phyloP scores from a whole-genome alignment of 2,113 vertebrate species.

The Xiphophorus couchianus region DNA sequence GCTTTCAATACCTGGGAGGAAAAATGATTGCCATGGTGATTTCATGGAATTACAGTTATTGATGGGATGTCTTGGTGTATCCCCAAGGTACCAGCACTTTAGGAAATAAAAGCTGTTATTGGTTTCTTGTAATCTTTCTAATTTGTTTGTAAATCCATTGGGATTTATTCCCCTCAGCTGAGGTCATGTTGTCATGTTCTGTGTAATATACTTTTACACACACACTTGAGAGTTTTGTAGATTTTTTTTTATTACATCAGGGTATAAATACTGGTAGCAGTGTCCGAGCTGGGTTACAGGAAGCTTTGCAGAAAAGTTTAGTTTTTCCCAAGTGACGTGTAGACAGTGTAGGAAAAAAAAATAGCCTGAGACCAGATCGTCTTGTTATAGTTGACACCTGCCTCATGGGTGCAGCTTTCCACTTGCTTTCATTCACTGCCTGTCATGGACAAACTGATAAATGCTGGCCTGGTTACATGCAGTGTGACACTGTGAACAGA shows the following conservation, averaged over 20 bases:
- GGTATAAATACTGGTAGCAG: slow-evolving; percentile 1
- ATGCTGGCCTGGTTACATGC: too few species aligned
- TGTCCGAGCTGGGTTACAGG: slow-evolving; percentile 9
- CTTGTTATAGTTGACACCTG: background rate
- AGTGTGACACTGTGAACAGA: too few species aligned
- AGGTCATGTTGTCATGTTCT: slow-evolving; percentile 20
- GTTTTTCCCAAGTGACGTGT: slow-evolving; percentile 10
- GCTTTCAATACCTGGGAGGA: slow-evolving; percentile 16
- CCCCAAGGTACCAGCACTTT: slow-evolving; percentile 11
- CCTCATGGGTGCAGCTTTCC: background rate
- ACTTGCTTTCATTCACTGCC: background rate
- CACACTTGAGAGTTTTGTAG: slow-evolving; percentile 23
- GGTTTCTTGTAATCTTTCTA: slow-evolving; percentile 29
- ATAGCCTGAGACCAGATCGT: background rate
- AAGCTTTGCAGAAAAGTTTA: background rate
- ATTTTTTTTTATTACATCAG: slow-evolving; percentile 49
- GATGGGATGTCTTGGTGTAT: slow-evolving; percentile 19
- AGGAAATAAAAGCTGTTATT: slow-evolving; percentile 22
- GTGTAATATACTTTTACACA: slow-evolving; percentile 10
- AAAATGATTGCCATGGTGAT: slow-evolving; percentile 18
- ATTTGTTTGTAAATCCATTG: slow-evolving; percentile 65
- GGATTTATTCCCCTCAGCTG: slow-evolving; percentile 66
- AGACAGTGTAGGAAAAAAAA: background rate
- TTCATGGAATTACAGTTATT: slow-evolving; percentile 48
- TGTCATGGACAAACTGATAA: too few species aligned